phyloP scores from a whole-genome alignment of 2,888 invertebrate species.

The Onthophagus sagittarius region DNA sequence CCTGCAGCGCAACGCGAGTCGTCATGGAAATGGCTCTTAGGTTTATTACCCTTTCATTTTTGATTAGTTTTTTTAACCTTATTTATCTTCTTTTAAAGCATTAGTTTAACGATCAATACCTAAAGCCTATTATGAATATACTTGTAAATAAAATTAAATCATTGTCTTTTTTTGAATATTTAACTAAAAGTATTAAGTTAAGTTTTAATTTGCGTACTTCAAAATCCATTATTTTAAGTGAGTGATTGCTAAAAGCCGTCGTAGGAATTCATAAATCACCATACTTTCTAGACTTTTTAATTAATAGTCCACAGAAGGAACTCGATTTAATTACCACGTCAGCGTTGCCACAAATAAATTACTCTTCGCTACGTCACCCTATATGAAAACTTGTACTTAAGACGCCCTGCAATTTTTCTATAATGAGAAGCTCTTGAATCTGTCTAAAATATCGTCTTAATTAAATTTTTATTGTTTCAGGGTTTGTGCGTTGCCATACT shows the following conservation, averaged over 20 bases:
- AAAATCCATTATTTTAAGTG: neutral
- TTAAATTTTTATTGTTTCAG: constrained; percentile 53
- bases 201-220: neutral
- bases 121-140: neutral
- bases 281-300: neutral
- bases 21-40: neutral
- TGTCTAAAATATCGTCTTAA: neutral
- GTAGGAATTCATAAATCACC: neutral
- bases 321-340: neutral
- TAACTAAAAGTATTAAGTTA: neutral
- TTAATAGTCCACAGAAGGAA: neutral
- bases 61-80: neutral
- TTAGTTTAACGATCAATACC: neutral
- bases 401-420: neutral
- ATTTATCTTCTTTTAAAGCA: neutral
- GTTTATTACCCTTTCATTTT: neutral
- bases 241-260: neutral
- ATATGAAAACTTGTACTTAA: neutral
- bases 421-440: neutral
- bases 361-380: neutral
- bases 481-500: constrained; percentile 88
- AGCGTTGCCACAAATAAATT: neutral
- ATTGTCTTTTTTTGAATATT: neutral
- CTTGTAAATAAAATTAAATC: neutral
- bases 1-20: neutral